Evolutionary conservation across 53 echinoderm and acorn worm genomes (phyloP), one percentile per base, ranked within the genome.

Genomic region (Holothuria leucospilota): DNA sequence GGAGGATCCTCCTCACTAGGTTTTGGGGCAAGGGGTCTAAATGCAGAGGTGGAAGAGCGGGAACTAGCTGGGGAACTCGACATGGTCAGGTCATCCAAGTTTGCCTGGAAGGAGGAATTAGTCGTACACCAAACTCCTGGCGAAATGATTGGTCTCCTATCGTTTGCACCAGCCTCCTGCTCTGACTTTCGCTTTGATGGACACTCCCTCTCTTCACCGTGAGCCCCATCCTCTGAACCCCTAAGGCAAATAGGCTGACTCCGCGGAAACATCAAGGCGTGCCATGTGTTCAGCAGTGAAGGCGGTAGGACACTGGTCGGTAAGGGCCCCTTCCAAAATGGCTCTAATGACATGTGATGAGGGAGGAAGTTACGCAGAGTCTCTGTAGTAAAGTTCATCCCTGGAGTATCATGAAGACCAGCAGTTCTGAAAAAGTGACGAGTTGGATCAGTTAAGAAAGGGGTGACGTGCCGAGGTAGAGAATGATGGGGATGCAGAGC

Each of bases 261-360:
- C 51, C 84, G 63, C 20, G 84, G 39, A 29, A 83, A 83, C 84
- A 83, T 83, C 6, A 83, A 66, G 21, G 84, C 67, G 68, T 83
- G 84, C 84, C 84, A 83, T 4, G 84, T 46, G 42, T 41, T 83
- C 23, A 83, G 18, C 23, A 83, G 68, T 15, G 65, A 67, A 23
- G 84, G 84, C 6, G 84, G 84, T 29, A 83, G 53, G 12, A 83
- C 65, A 23, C 65, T 26, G 23, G 81, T 29, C 6, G 84, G 66
- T 26, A 64, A 25, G 8, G 84, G 65, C 13, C 68, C 65, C 14
- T 83, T 83, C 84, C 84, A 83, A 53, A 67, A 64, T 27, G 65
- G 65, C 21, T 83, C 84, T 2, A 66, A 25, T 18, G 84, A 46
- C 53, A 83, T 34, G 30, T 83, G 84, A 42, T 40, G 68, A 15